Conservation (phyloP, 2,888 invertebrate species). For the Amphimallon solstitiale region DNA sequence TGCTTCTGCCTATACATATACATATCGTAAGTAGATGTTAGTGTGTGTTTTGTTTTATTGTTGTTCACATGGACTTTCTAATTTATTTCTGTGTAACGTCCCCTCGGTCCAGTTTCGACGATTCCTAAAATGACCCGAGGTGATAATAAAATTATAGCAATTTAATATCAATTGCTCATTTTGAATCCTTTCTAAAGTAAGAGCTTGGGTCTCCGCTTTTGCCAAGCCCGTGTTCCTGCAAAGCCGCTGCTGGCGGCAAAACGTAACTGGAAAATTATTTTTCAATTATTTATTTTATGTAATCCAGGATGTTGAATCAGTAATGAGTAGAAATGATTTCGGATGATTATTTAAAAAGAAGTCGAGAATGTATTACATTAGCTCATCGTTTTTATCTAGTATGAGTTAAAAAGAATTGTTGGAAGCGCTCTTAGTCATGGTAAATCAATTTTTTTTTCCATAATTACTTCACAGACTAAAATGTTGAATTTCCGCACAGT, state of each 20-base stretch:
- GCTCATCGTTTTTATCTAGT: neutral
- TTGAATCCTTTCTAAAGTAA: conserved; percentile 32
- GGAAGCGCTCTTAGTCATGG: neutral
- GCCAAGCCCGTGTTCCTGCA: conserved; percentile 8
- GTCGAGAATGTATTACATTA: neutral
- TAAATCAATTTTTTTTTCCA: neutral
- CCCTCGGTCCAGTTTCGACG: neutral
- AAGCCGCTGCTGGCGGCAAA: conserved; percentile 10
- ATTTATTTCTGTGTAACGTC: conserved; percentile 4
- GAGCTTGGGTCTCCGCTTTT: no score
- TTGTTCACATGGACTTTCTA: conserved; percentile 25
- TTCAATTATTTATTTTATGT: conserved; percentile 8
- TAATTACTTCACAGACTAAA: no score
- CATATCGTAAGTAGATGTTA: no score
- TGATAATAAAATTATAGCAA: conserved; percentile 33
- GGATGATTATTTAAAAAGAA: neutral
- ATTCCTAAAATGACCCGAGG: conserved; percentile 13
- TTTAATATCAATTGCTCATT: conserved; percentile 28
- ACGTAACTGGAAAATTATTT: conserved; percentile 30
- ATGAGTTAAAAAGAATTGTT: neutral
- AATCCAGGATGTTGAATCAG: conserved; percentile 26
- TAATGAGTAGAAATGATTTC: conserved; percentile 13
- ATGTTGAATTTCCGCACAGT: no score
- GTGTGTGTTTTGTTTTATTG: conserved; percentile 10
- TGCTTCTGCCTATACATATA: no score